Base-by-base conservation (phyloP, 2,797 vertebrate genomes). In the Rhodeus uyekii region DNA sequence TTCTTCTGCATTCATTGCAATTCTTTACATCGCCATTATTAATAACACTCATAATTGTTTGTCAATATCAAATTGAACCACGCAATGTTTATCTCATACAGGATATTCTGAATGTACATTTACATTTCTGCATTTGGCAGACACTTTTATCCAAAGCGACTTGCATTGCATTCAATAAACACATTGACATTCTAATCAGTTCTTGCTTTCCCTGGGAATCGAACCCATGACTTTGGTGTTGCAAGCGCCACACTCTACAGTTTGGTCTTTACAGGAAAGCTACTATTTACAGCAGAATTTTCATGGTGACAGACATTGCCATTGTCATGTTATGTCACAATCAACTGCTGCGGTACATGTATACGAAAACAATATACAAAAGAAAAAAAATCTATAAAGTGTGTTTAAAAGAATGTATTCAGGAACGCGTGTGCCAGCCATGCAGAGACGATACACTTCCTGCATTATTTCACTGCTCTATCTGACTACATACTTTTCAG, bases 401-500 rank as follows among this genome's bases (percentile, higher is more conserved):
- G 0, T 24, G 14, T 60, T 50, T 39, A 32, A 73, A 69, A 38
- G 42, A 14, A 50, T 48, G 8, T 16, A 36, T 29, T 71, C 29
- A 60, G 78, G 3, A 53, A 27, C 3, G 8, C 50, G 19, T 18
- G 24, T 12, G 0, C 13, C 16, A 78, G 34, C 4, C 22, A 16
- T 50, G 8, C 3, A n/a, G 29, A 72, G 69, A 22, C 48, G 3
- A 5, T 58, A 58, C 7, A 6, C 48, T n/a, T 19, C 69, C 34
- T 34, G 69, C 2, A 12, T 36, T 72, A 34, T 50, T 53, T 53
- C 36, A 55, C 8, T 27, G 24, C 6, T 24, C 5, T 27, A 60
- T 79, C 64, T 46, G 19, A 69, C 69, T 46, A 34, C 67, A 69
- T 19, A 24, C 13, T 72, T 75, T 60, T 60, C 24, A 58, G 36